phyloP scores from a whole-genome alignment of 2,888 invertebrate species.

The Melipona bicolor region DNA sequence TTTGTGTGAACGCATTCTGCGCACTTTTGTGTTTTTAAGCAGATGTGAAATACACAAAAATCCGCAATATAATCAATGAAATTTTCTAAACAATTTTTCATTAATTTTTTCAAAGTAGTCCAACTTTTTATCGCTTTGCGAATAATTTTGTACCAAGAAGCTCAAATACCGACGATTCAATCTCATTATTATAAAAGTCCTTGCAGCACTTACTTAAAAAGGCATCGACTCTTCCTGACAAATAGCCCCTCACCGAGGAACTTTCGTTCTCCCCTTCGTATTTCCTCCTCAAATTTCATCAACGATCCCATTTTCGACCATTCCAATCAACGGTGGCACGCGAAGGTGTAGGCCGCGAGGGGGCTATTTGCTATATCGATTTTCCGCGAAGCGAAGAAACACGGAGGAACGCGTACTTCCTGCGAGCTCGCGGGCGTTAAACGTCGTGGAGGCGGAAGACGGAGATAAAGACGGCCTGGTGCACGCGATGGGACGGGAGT shows the following conservation, averaged over 20 bases:
- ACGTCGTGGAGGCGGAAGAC: constrained; percentile 17
- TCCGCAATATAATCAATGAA: neutral
- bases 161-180: neutral
- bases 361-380: constrained; percentile 52
- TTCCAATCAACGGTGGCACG: neutral
- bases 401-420: constrained; percentile 27
- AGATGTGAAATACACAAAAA: neutral
- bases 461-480: constrained; percentile 34
- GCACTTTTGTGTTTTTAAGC: neutral
- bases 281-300: neutral
- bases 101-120: neutral
- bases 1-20: neutral
- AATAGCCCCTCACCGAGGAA: neutral
- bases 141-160: too few species aligned
- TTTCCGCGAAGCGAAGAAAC: constrained; percentile 17
- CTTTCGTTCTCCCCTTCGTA: neutral
- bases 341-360: constrained; percentile 21
- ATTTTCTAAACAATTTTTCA: neutral
- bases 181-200: neutral
- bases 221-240: neutral
- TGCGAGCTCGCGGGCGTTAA: constrained; percentile 15
- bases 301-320: neutral
- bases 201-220: neutral
- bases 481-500: neutral
- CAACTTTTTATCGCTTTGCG: too few species aligned